Percentiles rank a stretch among this genome's conserved stretches.
phyloP scores from a whole-genome alignment of 2,888 invertebrate species.

The Polietes domitor region DNA sequence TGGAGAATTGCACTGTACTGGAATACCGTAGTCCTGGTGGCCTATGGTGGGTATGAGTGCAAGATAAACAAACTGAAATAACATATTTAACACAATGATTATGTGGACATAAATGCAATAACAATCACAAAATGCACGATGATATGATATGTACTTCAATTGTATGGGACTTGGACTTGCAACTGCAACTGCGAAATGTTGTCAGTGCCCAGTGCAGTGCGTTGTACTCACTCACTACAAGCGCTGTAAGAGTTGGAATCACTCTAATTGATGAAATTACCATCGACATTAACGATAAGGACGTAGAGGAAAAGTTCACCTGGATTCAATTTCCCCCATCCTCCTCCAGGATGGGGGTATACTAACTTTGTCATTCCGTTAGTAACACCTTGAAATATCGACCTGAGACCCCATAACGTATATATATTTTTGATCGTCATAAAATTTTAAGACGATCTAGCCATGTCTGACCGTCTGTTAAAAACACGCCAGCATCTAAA shows the following conservation, averaged over 20 bases:
- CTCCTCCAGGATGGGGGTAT: too few relatives aligned
- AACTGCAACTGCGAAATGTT: background rate
- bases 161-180: background rate
- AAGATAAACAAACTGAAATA: slow-evolving; percentile 66
- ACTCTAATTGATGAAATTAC: slow-evolving; percentile 57
- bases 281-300: background rate
- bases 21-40: background rate
- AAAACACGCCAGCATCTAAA: too few relatives aligned
- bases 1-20: slow-evolving; percentile 8
- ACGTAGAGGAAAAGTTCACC: background rate
- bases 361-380: too few relatives aligned
- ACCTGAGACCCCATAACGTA: too few relatives aligned
- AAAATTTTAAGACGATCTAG: too few relatives aligned
- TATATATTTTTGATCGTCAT: too few relatives aligned
- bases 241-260: slow-evolving; percentile 42
- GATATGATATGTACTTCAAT: slow-evolving; percentile 22
- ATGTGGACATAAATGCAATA: slow-evolving; percentile 52
- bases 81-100: slow-evolving; percentile 56
- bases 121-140: slow-evolving; percentile 51
- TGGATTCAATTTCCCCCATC: too few relatives aligned
- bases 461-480: too few relatives aligned
- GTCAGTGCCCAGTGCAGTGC: background rate
- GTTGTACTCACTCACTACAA: background rate
- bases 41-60: slow-evolving; percentile 2
- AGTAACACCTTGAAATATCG: too few relatives aligned